These are phyloP conservation scores for Nothura maculosa DNA, from an alignment of 2,797 vertebrate species.

Conservation along the genomic window DNA sequence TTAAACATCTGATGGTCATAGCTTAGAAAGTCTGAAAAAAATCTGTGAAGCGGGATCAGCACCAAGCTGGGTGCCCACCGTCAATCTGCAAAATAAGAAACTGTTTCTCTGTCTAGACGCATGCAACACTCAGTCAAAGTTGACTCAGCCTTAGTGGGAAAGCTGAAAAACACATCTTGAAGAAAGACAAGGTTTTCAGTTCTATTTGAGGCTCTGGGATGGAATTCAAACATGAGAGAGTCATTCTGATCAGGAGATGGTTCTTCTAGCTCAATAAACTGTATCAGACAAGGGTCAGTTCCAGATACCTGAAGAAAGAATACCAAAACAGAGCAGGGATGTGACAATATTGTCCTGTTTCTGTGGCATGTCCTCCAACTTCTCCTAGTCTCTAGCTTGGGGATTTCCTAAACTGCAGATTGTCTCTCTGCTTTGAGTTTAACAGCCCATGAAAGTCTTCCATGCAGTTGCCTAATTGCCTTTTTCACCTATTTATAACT, in stretches of 20 bases:
- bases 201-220: neutral
- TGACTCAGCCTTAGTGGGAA: neutral
- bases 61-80: neutral
- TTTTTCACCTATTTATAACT: constrained; percentile 46
- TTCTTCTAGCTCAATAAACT: neutral
- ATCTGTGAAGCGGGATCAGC: neutral
- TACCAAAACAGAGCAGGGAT: neutral
- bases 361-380: neutral
- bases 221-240: neutral
- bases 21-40: neutral
- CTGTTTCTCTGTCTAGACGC: neutral
- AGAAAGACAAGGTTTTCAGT: neutral
- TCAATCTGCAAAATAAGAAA: neutral
- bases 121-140: neutral
- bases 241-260: neutral
- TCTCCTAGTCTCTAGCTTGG: neutral
- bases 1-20: neutral
- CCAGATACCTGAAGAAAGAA: neutral
- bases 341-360: neutral
- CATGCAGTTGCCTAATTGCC: constrained; percentile 4
- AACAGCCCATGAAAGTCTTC: neutral
- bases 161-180: neutral
- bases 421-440: constrained; percentile 26
- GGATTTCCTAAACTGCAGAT: neutral
- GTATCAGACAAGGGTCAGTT: neutral